Base-by-base conservation (phyloP, 2,113 vertebrate species). In the Merops nubicus region DNA sequence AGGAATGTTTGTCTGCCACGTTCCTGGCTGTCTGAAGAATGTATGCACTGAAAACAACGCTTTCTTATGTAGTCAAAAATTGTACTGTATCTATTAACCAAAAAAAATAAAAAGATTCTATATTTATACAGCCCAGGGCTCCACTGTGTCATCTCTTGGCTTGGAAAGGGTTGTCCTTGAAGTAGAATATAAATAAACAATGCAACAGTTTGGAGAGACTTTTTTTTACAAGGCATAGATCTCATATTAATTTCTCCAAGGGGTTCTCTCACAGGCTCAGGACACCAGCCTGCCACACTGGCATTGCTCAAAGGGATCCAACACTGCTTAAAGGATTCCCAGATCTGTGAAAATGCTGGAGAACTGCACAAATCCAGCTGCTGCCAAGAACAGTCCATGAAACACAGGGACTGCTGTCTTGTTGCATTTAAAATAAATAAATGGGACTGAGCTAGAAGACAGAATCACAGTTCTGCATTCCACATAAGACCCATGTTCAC, bases 11-110 rank as follows among this genome's bases (percentile, higher is more conserved):
- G 89, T 94, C 88, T 96, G 91, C 91, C 85, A 22, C 77, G 74
- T 79, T 91, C 93, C 89, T 93, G 86, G 89, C 85, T 97, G 89
- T 89, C 91, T 97, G 88, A 97, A 88, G 95, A 97, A 97, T 96
- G 96, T 98, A 98, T 98, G 98, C 98, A 98, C 98, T 98, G 97
- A 97, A 96, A 94, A 93, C 87, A 92, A 96, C 0, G 95, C 97
- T 97, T 97, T 97, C 86, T 92, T 96, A 97, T 97, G 88, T 98
- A 98, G 95, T 96, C 87, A 62, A 92, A 89, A 96, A 94, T 85
- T 97, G 94, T 98, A 97, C 96, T 98, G 95, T 97, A 97, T 96
- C 94, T 98, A 97, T 98, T 98, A 98, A 98, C 96, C 96, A 96
- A 96, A 96, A 84, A 53, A 72, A 97, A 97, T 96, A 97, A 97